Evolutionary conservation across 1,140 invertebrate genomes (phyloP).

Genomic region (Caenorhabditis briggsae): DNA sequence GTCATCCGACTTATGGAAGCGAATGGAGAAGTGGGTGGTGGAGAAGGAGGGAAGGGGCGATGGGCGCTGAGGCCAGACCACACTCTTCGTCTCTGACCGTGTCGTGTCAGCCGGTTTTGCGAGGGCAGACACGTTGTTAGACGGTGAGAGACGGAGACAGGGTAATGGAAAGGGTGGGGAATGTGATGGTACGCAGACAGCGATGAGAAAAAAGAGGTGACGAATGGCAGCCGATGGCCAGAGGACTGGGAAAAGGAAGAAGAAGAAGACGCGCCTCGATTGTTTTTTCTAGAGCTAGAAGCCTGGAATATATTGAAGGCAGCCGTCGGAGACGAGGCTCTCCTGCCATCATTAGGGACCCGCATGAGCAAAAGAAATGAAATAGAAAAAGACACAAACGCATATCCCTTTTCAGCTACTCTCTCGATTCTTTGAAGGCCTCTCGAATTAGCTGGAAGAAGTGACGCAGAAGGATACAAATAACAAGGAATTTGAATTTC

Average conservation of each 20-base stretch:
- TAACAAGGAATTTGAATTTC: too few relatives aligned
- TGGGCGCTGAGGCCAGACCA: constrained; percentile 33
- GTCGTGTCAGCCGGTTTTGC: constrained; percentile 54
- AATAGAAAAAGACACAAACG: constrained; percentile 7
- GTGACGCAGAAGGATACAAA: background rate
- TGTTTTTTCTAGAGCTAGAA: constrained; percentile 51
- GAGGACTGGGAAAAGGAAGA: constrained; percentile 40
- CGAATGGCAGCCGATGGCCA: constrained; percentile 15
- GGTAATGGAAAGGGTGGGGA: background rate
- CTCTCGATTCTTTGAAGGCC: background rate
- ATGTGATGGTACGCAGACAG: constrained; percentile 20
- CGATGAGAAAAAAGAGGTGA: constrained; percentile 3
- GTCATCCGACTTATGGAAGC: constrained; percentile 50
- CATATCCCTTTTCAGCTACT: constrained; percentile 52
- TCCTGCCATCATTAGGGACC: constrained; percentile 54
- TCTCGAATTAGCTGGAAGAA: background rate
- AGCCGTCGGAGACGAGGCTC: constrained; percentile 8
- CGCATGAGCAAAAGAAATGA: constrained; percentile 25
- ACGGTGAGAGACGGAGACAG: constrained; percentile 2
- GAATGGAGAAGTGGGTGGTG: constrained; percentile 40
- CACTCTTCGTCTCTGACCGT: constrained; percentile 54
- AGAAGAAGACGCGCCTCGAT: constrained; percentile 38
- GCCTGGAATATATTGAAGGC: constrained; percentile 52
- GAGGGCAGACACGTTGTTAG: constrained; percentile 43
- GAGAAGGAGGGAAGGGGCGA: constrained; percentile 50